Conservation (phyloP, 2,797 vertebrate genomes). For the Pristis pectinata region DNA sequence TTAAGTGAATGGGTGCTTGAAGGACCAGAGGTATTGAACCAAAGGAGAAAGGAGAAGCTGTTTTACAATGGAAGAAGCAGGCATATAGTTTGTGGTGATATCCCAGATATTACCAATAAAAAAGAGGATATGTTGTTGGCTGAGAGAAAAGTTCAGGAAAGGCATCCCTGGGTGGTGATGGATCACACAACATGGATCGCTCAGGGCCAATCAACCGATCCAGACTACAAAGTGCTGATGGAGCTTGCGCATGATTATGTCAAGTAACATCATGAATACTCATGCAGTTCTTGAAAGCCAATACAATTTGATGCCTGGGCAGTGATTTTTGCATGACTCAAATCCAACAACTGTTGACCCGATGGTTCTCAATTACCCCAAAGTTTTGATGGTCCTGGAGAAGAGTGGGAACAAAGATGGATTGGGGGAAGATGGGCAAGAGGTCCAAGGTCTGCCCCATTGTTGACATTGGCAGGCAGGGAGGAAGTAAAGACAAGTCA, state of each 20-base stretch:
- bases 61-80: neutral
- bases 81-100: neutral
- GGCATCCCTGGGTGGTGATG: too few relatives aligned
- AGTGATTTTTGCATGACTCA: neutral
- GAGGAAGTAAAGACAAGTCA: neutral
- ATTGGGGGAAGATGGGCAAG: neutral
- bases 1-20: neutral
- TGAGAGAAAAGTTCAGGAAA: neutral
- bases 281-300: neutral
- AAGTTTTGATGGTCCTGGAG: too few relatives aligned
- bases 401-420: neutral
- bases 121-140: neutral
- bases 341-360: neutral
- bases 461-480: neutral
- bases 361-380: neutral
- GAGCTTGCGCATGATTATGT: neutral
- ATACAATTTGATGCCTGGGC: neutral
- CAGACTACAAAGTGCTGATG: neutral
- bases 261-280: neutral
- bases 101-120: neutral
- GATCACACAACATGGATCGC: too few relatives aligned
- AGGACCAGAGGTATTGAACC: neutral
- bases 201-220: too few relatives aligned
- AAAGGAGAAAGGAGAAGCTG: neutral
- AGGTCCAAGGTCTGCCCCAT: neutral